Evolutionary conservation across 2,888 invertebrate genomes (phyloP).

Genomic region (Mythimna impura): DNA sequence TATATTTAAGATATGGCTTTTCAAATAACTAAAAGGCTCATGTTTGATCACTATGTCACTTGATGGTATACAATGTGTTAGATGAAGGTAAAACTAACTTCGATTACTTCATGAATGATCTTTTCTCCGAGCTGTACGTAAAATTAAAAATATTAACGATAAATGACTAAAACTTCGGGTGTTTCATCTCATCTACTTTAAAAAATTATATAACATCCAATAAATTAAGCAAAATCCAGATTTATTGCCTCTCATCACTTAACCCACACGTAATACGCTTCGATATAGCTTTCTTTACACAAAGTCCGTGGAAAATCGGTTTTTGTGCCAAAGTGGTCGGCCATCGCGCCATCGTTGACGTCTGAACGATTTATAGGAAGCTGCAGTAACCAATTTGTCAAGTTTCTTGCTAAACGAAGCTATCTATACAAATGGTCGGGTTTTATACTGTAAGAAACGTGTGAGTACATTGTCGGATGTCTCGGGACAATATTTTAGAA

Average conservation of each 20-base stretch:
- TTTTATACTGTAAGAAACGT: conserved; percentile 24
- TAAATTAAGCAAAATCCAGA: background rate
- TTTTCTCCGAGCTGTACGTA: too few species aligned
- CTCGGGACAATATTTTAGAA: background rate
- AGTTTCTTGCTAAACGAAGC: conserved; percentile 51
- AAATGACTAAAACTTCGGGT: too few species aligned
- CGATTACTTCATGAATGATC: too few species aligned
- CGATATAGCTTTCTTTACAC: conserved; percentile 53
- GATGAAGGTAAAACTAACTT: too few species aligned
- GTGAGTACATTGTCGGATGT: background rate
- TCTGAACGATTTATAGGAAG: conserved; percentile 66
- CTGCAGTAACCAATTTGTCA: conserved; percentile 62
- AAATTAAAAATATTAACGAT: too few species aligned
- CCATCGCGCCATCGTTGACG: conserved; percentile 62
- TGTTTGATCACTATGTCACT: background rate
- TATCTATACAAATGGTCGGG: conserved; percentile 39
- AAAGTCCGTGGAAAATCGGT: conserved; percentile 60
- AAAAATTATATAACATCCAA: background rate
- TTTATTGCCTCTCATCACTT: conserved; percentile 10
- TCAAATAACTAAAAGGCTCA: background rate
- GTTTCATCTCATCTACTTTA: background rate
- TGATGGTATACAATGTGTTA: background rate
- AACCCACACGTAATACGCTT: conserved; percentile 37
- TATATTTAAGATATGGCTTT: background rate
- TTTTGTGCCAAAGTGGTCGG: conserved; percentile 68